These are phyloP conservation scores for Sylvia borin DNA, from an alignment of 2,797 vertebrate species.

Conservation along the genomic window DNA sequence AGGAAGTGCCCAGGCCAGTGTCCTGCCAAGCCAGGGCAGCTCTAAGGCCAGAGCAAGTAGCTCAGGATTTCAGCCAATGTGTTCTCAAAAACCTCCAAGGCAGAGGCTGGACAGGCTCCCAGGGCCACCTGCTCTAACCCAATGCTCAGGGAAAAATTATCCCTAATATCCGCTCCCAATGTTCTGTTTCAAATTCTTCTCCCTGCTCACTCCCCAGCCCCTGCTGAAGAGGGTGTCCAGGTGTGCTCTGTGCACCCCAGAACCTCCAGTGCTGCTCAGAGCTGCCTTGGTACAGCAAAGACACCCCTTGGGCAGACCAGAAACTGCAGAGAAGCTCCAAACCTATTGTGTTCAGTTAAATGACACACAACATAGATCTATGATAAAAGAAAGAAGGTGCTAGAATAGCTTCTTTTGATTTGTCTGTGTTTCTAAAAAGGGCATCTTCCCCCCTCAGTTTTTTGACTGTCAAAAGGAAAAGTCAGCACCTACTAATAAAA, in stretches of 20 bases:
- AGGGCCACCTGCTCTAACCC: neutral
- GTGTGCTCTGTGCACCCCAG: neutral
- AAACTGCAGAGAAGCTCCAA: neutral
- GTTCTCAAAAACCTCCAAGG: neutral
- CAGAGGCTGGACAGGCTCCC: neutral
- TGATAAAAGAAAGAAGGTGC: neutral
- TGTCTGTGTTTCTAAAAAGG: neutral
- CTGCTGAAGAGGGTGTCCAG: neutral
- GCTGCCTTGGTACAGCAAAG: neutral
- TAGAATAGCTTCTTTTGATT: neutral
- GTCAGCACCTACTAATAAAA: neutral
- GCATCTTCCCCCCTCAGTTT: neutral
- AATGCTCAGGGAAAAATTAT: neutral
- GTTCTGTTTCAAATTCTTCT: neutral
- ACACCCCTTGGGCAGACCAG: neutral
- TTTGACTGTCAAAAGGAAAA: slow-evolving; percentile 1
- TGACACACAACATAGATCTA: neutral
- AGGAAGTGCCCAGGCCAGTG: neutral
- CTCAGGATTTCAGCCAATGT: neutral
- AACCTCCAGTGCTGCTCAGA: neutral
- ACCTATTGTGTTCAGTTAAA: neutral
- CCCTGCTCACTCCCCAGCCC: neutral
- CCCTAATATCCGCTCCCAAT: neutral
- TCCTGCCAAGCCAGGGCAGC: neutral
- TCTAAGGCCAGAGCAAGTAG: neutral